These are phyloP conservation scores for Octonoba sinensis DNA, from an alignment of 2,888 invertebrate genomes.

Conservation along the genomic window DNA sequence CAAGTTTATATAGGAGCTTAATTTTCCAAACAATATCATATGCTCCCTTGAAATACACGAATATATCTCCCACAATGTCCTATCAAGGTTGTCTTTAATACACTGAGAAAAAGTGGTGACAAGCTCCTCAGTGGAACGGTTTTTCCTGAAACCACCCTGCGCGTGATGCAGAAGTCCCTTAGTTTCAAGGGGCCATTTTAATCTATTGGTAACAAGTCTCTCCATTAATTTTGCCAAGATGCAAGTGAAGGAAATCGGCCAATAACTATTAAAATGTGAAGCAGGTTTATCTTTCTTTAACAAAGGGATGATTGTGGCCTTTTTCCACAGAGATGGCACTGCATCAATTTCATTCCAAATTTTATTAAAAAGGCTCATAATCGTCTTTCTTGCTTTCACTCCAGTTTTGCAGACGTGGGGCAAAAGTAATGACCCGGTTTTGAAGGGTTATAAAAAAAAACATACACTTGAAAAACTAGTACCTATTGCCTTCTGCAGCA, in stretches of 20 bases:
- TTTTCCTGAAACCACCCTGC: constrained; percentile 22
- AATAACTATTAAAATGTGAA: constrained; percentile 9
- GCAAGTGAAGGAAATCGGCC: constrained; percentile 22
- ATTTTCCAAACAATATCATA: too few relatives aligned
- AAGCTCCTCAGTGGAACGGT: constrained; percentile 13
- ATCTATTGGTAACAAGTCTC: constrained; percentile 10
- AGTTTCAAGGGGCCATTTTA: constrained; percentile 23
- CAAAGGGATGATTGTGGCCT: constrained; percentile 20
- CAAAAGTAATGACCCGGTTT: too few relatives aligned
- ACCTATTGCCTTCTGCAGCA: too few relatives aligned
- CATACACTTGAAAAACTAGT: too few relatives aligned
- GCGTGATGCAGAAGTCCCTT: constrained; percentile 12
- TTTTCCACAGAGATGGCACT: too few relatives aligned
- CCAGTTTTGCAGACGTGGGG: too few relatives aligned
- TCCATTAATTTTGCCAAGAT: constrained; percentile 15
- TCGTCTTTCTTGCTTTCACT: too few relatives aligned
- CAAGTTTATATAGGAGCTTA: too few relatives aligned
- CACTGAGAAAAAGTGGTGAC: background rate
- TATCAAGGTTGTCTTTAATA: constrained; percentile 12
- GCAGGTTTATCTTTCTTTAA: constrained; percentile 14
- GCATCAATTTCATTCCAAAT: too few relatives aligned
- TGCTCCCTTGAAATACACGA: background rate
- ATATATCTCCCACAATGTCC: background rate
- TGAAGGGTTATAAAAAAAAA: too few relatives aligned
- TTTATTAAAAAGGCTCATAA: too few relatives aligned